phyloP scores from a whole-genome alignment of 2,888 invertebrate species.

The Pachycephus smyrnensis region DNA sequence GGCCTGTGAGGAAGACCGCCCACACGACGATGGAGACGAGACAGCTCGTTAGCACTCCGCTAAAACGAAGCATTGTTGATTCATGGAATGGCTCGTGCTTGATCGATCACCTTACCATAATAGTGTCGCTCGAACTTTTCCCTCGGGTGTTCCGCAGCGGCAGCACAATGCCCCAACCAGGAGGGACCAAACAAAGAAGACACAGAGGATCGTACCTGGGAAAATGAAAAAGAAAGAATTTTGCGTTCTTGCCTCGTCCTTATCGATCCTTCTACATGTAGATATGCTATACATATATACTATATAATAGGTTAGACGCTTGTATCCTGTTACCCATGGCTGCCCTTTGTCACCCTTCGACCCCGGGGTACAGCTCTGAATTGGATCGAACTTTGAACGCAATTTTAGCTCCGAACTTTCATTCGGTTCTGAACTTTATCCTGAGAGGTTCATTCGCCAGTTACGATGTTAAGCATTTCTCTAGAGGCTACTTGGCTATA shows the following conservation, averaged over 20 bases:
- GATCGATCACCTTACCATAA: conserved; percentile 47
- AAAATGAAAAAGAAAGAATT: conserved; percentile 15
- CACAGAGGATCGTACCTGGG: conserved; percentile 48
- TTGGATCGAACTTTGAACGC: neutral
- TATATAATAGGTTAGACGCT: neutral
- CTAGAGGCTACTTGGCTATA: neutral
- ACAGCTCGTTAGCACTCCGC: conserved; percentile 72
- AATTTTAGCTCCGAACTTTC: neutral
- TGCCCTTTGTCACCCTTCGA: neutral
- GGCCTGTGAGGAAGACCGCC: conserved; percentile 71
- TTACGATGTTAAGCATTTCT: neutral
- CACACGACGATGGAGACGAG: conserved; percentile 73
- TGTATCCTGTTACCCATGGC: neutral
- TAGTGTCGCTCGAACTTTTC: conserved; percentile 54
- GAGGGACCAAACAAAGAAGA: conserved; percentile 54
- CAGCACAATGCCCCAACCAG: conserved; percentile 56
- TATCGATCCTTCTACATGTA: neutral
- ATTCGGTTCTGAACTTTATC: neutral
- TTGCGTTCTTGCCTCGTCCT: conserved; percentile 10
- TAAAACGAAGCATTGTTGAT: conserved; percentile 45
- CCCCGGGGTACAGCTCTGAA: neutral
- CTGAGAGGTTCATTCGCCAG: neutral
- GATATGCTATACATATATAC: neutral
- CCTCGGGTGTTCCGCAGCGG: conserved; percentile 52
- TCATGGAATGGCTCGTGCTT: neutral